Base-by-base conservation (phyloP, 2,797 vertebrate genomes). In the Margarornis squamiger region DNA sequence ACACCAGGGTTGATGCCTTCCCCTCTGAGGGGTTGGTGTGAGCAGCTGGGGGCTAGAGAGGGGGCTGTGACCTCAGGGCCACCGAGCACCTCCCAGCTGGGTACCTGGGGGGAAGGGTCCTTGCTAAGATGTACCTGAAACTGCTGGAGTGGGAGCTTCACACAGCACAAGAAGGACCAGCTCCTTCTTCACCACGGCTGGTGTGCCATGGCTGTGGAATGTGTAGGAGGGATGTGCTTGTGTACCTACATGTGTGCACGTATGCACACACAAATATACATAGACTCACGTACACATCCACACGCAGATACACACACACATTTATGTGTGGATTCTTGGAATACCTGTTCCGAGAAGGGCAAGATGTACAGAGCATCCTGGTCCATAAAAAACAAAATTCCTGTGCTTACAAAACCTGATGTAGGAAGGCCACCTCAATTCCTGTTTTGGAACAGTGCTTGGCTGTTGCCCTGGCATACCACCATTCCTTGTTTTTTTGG, bases 241-340 rank as follows among this genome's bases (percentile, higher is more conserved):
- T 20, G 1, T 0, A 5, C 12, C 5, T 17, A 2, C 5, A 1
- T 5, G 21, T 19, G 5, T 9, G 7, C 22, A 18, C 26, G 6
- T 7, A 9, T 15, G 6, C 13, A 21, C 45, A 34, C 26, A 15
- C 19, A 48, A 5, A 13, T 12, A 14, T 1, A 10, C 4, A n/a
- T 5, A 22, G 21, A 15, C 22, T 3, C 36, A 11, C 24, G 9
- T 4, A 8, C 41, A 27, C 4, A 11, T 5, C 21, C 13, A 1
- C 38, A 21, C n/a, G 16, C 23, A 32, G 7, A 36, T 43, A 43
- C 18, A 5, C 14, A 12, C 5, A 14, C 10, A 9, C 2, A 2
- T 8, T 6, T 16, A 10, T 14, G 5, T 7, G 5, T 4, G 16
- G 5, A 2, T n/a, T 8, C 4, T 14, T 24, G 66, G 54, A 68